Evolutionary conservation across 1,140 invertebrate species (phyloP), one percentile per base, ranked within the genome.

Genomic region (Zaprionus inermis): DNA sequence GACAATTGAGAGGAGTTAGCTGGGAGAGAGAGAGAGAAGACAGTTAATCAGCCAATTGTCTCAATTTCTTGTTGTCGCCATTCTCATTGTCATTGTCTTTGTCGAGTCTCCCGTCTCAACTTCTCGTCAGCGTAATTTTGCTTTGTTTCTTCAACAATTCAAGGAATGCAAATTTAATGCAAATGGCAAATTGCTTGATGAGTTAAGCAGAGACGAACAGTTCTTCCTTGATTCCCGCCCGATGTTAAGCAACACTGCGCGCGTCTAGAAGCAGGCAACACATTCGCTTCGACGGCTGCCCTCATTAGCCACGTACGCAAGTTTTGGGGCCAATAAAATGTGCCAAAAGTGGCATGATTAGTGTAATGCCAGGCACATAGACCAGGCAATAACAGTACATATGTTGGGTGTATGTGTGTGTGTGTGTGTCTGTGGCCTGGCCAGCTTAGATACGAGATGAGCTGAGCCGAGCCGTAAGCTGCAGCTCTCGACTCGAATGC

Each of bases 311-410:
- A 82, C 76, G 67, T 67, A 77, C 83, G 71, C 83, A 79, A 68
- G 60, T 78, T 83, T 58, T 18, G 66, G 52, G 65, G 64, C 55
- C 52, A 88, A 83, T 77, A 79, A 86, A 79, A 49, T 66, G 65
- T 67, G 74, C 69, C 79, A 79, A 83, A 78, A 79, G 73, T 73
- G 69, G 63, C 79, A 83, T 86, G 82, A 86, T 86, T 86, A 86
- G 83, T 88, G 76, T 81, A 84, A 83, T 84, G 81, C 72, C 57
- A 49, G 56, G 54, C 60, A 75, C 77, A 77, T 79, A 83, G 80
- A 83, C 71, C 44, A 60, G 46, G 56, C 32, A 54, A 73, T 63
- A 70, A n/a, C 46, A 67, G 69, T 57, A 56, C 78, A 51, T 56
- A 67, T 55, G 16, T 32, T 54, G 16, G 20, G 30, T 4, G 11